Percentiles rank a stretch among this genome's conserved stretches.
Conservation (phyloP, 2,888 invertebrate species). For the Tipula helvola region DNA sequence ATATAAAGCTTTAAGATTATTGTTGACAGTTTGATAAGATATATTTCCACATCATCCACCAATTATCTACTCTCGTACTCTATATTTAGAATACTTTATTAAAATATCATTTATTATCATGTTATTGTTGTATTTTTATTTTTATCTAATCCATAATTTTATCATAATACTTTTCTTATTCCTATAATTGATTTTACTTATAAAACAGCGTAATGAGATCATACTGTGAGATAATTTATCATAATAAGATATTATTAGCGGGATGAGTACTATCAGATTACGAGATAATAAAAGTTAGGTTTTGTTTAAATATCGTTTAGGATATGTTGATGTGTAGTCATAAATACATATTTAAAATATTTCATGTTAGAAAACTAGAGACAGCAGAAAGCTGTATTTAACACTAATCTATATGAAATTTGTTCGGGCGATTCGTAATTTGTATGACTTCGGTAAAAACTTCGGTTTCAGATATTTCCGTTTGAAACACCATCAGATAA, state of each 20-base stretch:
- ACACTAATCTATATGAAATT: not conserved
- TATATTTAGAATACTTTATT: not conserved
- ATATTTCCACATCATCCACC: not conserved
- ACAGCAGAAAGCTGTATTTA: not conserved
- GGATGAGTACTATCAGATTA: not conserved
- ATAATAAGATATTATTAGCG: not conserved
- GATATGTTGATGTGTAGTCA: not conserved
- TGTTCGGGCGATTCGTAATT: not conserved
- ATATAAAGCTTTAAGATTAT: not conserved
- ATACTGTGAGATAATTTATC: not conserved
- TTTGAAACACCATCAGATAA: no score
- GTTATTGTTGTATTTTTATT: not conserved
- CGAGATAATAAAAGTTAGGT: not conserved
- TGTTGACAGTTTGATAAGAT: not conserved
- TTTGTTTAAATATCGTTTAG: not conserved
- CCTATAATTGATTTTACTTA: not conserved
- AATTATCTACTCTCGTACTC: not conserved
- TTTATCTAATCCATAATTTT: not conserved
- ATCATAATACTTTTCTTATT: not conserved
- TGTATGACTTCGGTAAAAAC: no score
- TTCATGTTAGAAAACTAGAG: no score
- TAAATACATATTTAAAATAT: no score
- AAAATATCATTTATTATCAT: not conserved
- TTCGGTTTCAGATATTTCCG: no score
- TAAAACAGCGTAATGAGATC: not conserved